Evolutionary conservation across 2,113 vertebrate genomes (phyloP).

Genomic region (Callipepla californica): DNA sequence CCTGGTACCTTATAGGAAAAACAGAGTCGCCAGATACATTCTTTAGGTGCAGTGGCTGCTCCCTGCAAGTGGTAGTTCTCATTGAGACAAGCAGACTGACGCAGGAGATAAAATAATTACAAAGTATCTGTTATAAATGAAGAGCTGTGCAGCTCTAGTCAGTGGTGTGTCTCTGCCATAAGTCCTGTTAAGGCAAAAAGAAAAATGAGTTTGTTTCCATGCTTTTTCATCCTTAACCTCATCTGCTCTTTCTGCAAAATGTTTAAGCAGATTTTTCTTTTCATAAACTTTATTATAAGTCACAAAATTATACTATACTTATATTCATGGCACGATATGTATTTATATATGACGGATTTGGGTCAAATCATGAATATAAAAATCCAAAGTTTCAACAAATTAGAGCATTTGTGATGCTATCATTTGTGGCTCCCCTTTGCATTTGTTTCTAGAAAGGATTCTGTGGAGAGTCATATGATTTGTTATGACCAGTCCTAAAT

Average conservation of each 20-base stretch:
- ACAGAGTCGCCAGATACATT: background rate
- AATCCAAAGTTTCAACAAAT: background rate
- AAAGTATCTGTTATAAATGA: background rate
- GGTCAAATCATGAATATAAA: background rate
- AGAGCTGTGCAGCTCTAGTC: background rate
- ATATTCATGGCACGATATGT: background rate
- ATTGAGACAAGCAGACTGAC: background rate
- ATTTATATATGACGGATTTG: background rate
- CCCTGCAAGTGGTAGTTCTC: background rate
- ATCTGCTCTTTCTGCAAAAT: background rate
- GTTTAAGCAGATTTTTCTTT: background rate
- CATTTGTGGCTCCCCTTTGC: slow-evolving; percentile 2
- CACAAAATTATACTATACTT: background rate
- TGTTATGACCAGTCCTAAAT: background rate
- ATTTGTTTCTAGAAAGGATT: slow-evolving; percentile 58
- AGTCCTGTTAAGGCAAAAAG: background rate
- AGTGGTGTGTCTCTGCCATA: rapidly evolving
- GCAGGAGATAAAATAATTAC: background rate
- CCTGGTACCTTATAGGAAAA: background rate
- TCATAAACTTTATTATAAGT: background rate
- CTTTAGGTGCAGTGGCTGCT: background rate
- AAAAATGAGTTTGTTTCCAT: background rate
- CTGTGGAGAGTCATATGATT: background rate
- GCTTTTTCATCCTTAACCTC: background rate
- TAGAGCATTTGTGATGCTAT: background rate